Conservation (phyloP, 1,140 invertebrate species). For the Achatina immaculata region DNA sequence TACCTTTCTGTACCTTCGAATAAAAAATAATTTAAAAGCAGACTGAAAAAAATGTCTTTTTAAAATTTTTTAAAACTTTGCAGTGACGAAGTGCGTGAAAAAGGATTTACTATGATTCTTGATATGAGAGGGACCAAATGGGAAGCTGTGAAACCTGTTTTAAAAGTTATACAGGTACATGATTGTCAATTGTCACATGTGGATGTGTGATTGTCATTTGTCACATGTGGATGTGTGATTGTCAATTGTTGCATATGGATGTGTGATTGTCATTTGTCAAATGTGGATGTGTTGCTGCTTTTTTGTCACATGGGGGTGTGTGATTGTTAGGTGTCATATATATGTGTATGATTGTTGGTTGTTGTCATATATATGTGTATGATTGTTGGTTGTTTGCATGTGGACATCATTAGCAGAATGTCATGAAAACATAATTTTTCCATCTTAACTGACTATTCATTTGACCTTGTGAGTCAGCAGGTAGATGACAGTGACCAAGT, state of each 20-base stretch:
- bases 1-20: too few species aligned
- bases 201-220: constrained; percentile 57
- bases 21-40: too few species aligned
- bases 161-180: constrained; percentile 87
- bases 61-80: constrained; percentile 64
- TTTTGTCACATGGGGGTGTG: constrained; percentile 75
- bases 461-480: too few species aligned
- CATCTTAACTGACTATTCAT: too few species aligned
- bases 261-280: background rate
- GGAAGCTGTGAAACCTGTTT: constrained; percentile 94
- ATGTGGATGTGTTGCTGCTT: too few species aligned
- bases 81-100: constrained; percentile 89
- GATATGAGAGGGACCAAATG: constrained; percentile 93
- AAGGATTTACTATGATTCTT: constrained; percentile 93
- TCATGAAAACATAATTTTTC: too few species aligned
- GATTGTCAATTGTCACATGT: constrained; percentile 73
- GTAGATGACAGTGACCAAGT: too few species aligned
- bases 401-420: too few species aligned
- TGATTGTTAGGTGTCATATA: constrained; percentile 69
- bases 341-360: constrained; percentile 70
- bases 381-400: too few species aligned
- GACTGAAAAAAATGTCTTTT: too few species aligned
- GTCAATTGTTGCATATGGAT: constrained; percentile 74
- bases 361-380: too few species aligned
- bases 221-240: constrained; percentile 75